Percentiles rank a stretch among this genome's conserved stretches.
phyloP scores from a whole-genome alignment of 2,888 invertebrate species.

The Troglohyphantes excavatus region DNA sequence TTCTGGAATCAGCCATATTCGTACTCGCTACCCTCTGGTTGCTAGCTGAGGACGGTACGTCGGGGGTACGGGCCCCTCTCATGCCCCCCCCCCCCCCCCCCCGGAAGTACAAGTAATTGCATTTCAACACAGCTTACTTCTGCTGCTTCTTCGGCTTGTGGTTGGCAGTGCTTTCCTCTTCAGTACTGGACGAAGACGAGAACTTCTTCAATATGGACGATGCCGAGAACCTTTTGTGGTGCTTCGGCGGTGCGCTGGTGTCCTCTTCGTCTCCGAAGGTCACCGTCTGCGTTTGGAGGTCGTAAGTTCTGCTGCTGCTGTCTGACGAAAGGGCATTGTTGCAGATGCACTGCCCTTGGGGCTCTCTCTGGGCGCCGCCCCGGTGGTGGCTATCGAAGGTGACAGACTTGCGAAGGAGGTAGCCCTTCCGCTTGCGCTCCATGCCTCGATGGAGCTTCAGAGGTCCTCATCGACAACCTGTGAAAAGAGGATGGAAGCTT shows the following conservation, averaged over 20 bases:
- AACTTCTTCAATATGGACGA: slow-evolving; percentile 29
- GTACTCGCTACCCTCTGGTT: too few species aligned
- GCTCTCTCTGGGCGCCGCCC: neutral
- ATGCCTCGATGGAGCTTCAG: slow-evolving; percentile 8
- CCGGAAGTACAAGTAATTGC: too few species aligned
- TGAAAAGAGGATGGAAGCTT: neutral
- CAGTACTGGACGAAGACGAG: neutral
- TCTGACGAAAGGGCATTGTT: slow-evolving; percentile 4
- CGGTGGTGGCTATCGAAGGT: slow-evolving; percentile 12
- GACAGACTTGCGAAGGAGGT: slow-evolving; percentile 59
- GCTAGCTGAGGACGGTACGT: too few species aligned
- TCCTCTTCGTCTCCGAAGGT: slow-evolving; percentile 64
- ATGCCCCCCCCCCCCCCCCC: too few species aligned
- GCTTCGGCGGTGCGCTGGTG: neutral
- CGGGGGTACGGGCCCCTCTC: too few species aligned
- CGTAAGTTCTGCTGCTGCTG: slow-evolving; percentile 43
- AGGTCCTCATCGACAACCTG: slow-evolving; percentile 20
- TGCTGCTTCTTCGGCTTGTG: neutral
- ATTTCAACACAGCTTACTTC: slow-evolving; percentile 14
- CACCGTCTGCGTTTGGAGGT: slow-evolving; percentile 70
- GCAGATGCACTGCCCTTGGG: slow-evolving; percentile 4
- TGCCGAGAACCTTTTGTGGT: slow-evolving; percentile 8
- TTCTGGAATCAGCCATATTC: too few species aligned
- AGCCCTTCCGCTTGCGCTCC: slow-evolving; percentile 69
- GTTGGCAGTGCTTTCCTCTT: neutral